Percentiles rank a stretch among this genome's conserved stretches.
These are phyloP conservation scores for Listronotus oregonensis DNA, from an alignment of 1,140 invertebrate species.

Conservation along the genomic window DNA sequence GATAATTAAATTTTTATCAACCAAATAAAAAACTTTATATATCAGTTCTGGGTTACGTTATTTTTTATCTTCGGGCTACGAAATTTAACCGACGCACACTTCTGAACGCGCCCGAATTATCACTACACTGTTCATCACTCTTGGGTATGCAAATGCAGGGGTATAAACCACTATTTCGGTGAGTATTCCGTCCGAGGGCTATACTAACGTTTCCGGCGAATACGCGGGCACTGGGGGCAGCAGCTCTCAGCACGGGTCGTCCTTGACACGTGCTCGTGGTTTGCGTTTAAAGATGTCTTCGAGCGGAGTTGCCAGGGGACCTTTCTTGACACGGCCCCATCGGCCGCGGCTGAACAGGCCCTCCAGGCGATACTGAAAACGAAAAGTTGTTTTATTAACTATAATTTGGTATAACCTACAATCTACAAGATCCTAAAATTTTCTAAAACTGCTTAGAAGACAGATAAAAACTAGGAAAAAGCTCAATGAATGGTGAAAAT, in stretches of 20 bases:
- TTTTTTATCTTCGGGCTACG: neutral
- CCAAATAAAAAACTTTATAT: no score
- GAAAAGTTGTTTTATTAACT: neutral
- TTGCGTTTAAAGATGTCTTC: conserved; percentile 57
- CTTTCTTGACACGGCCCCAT: conserved; percentile 58
- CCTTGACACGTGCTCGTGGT: conserved; percentile 47
- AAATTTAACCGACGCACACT: neutral
- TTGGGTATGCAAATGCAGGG: neutral
- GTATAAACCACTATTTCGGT: conserved; percentile 6
- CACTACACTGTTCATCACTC: neutral
- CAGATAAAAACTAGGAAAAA: no score
- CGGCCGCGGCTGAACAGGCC: conserved; percentile 60
- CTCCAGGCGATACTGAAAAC: conserved; percentile 48
- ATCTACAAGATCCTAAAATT: no score
- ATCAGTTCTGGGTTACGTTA: no score
- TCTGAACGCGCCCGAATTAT: conserved; percentile 2
- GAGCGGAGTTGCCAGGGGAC: conserved; percentile 59
- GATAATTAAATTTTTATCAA: no score
- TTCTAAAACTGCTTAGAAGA: no score
- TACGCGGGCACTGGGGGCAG: conserved; percentile 17
- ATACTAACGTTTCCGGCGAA: conserved; percentile 29
- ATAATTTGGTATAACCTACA: no score
- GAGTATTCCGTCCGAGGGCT: conserved; percentile 10
- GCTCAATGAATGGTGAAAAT: no score
- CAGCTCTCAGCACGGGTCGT: conserved; percentile 47